Conservation (phyloP, 2,888 invertebrate genomes). For the Kryphioiulus occultus region DNA sequence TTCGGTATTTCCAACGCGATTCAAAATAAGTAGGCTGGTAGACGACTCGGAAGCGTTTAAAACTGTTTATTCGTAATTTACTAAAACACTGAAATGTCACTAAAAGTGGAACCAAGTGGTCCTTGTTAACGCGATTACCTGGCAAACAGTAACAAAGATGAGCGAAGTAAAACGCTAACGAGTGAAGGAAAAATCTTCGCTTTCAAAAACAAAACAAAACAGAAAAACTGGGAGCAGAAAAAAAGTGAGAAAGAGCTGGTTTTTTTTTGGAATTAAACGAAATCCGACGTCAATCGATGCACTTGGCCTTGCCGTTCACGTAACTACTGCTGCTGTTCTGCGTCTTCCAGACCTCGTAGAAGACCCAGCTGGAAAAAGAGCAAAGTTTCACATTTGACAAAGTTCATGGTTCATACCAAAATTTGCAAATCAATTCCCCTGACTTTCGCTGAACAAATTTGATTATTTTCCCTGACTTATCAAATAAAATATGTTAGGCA, state of each 20-base stretch:
- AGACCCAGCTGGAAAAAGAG: conserved; percentile 73
- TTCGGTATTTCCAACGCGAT: no score
- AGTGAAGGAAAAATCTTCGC: background rate
- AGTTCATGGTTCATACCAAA: no score
- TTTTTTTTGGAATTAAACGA: background rate
- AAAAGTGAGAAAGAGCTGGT: background rate
- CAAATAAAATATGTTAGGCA: no score
- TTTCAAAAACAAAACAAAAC: background rate
- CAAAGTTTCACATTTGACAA: no score
- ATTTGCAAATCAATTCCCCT: no score
- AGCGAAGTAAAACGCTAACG: background rate
- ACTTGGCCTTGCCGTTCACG: background rate
- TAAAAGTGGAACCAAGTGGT: background rate
- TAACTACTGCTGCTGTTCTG: background rate
- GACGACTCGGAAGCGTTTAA: background rate
- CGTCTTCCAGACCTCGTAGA: conserved; percentile 73
- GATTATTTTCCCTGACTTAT: no score
- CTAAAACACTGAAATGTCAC: background rate
- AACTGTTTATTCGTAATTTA: background rate
- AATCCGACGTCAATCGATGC: background rate
- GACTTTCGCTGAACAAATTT: no score
- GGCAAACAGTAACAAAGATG: background rate
- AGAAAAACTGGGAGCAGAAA: no score
- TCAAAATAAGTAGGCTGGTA: no score
- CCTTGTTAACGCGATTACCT: background rate